These are phyloP conservation scores for Drosophila fuyamai DNA, from an alignment of 1,140 invertebrate species.

Conservation along the genomic window DNA sequence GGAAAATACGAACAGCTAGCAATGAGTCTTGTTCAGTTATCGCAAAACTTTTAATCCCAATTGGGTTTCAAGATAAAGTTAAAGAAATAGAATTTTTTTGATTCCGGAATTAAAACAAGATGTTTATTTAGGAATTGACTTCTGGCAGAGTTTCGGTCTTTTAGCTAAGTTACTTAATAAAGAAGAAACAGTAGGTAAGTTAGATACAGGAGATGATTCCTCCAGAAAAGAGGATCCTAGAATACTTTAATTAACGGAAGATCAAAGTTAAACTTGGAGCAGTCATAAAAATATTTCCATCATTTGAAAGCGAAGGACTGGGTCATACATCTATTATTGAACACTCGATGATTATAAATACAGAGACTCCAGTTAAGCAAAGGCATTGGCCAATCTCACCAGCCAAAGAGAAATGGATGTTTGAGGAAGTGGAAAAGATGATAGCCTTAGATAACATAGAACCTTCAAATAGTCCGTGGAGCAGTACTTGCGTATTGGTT, in stretches of 20 bases:
- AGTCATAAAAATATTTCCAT: conserved; percentile 14
- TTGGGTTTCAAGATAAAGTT: conserved; percentile 3
- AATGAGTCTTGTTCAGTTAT: conserved; percentile 12
- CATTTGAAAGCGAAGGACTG: conserved; percentile 14
- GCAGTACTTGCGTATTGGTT: conserved; percentile 25
- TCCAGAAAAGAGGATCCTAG: conserved; percentile 4
- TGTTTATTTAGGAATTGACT: conserved; percentile 6
- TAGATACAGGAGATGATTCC: conserved; percentile 2
- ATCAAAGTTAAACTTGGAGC: not conserved
- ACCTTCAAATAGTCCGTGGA: conserved; percentile 25
- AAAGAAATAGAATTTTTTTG: conserved; percentile 7
- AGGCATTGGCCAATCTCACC: conserved; percentile 32
- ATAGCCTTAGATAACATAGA: conserved; percentile 22
- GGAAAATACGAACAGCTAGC: conserved; percentile 11
- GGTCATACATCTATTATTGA: conserved; percentile 17
- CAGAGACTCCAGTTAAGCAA: conserved; percentile 26
- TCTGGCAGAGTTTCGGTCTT: conserved; percentile 14
- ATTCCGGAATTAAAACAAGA: conserved; percentile 3
- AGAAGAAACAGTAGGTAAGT: not conserved
- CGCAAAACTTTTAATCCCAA: conserved; percentile 2
- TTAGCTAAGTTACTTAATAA: not conserved
- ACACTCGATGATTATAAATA: conserved; percentile 18
- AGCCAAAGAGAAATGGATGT: conserved; percentile 20
- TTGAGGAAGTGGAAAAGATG: conserved; percentile 32
- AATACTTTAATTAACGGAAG: conserved; percentile 6